Base-by-base conservation (phyloP, 2,797 vertebrate genomes). In the Rallus crepitans region DNA sequence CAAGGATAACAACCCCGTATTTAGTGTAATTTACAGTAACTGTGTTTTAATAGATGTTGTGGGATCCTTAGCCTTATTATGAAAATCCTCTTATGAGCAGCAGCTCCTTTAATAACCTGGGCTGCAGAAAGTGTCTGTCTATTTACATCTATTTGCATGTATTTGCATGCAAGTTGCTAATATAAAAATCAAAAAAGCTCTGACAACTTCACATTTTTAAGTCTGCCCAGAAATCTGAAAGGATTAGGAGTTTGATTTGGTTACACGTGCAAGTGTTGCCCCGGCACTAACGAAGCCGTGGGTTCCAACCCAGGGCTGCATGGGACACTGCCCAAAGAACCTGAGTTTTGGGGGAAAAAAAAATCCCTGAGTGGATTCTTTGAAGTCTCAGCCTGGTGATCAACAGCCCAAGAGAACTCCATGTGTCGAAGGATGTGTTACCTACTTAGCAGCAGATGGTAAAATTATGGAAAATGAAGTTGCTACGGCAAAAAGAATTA, bases 21-120 rank as follows among this genome's bases (percentile, higher is more conserved):
- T 96, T 45, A 84, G 86, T 42, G 64, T 76, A 80, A 89, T 92
- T 95, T 89, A 77, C 72, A 90, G 87, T 84, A 91, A 94, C 84
- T 60, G 56, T 69, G 77, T 76, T 93, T 75, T 82, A 88, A 95
- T 93, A 72, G 93, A 53, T 95, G 90, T 68, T 92, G 82, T 83
- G 90, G 89, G 93, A 95, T 95, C 93, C 92, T 92, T 47, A 70
- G 76, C 57, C 82, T 93, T 87, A 93, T 95, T 86, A 96, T 78
- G 84, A 82, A 96, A 97, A 97, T 94, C 95, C 92, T 95, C 95
- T 96, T 86, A 94, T 24, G 59, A 96, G 86, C 72, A 86, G 90
- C 92, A 87, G 86, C 85, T 95, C 92, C 95, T 96, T 95, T 70
- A 86, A 77, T 91, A 95, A 77, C 93, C 82, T 47, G 42, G n/a